Conservation (phyloP, 2,113 vertebrate species). For the Chloebia gouldiae region DNA sequence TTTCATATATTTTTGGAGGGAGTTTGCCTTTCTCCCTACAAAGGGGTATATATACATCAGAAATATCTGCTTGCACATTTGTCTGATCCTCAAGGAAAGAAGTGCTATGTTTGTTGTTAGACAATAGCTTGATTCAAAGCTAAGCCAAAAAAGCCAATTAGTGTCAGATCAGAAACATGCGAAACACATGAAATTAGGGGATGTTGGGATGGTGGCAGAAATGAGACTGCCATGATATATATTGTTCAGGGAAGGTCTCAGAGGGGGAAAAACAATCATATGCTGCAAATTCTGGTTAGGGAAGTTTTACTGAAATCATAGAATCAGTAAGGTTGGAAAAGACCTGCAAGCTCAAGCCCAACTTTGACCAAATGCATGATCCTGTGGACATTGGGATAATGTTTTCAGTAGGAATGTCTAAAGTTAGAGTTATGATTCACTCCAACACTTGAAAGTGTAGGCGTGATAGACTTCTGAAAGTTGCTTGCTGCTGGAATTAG, state of each 20-base stretch:
- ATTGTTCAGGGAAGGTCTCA: not conserved
- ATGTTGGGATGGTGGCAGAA: not conserved
- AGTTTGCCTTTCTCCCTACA: not conserved
- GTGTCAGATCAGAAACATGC: not conserved
- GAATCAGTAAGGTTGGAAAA: not conserved
- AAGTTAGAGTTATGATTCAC: not conserved
- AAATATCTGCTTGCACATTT: not conserved
- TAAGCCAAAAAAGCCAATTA: not conserved
- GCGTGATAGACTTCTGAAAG: not conserved
- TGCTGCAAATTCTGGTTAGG: not conserved
- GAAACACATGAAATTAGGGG: not conserved
- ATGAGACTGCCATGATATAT: not conserved
- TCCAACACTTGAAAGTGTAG: not conserved
- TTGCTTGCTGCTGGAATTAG: not conserved
- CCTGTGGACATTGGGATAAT: not conserved
- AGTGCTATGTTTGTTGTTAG: not conserved
- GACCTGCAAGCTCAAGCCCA: not conserved
- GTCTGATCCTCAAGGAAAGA: not conserved
- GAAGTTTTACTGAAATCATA: not conserved
- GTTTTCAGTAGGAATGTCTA: not conserved
- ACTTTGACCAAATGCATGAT: not conserved
- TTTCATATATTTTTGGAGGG: not conserved
- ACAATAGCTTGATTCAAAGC: not conserved
- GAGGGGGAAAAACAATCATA: rapidly evolving
- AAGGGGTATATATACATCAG: not conserved